Evolutionary conservation across 2,113 vertebrate genomes (phyloP).

Genomic region (Grus americana): DNA sequence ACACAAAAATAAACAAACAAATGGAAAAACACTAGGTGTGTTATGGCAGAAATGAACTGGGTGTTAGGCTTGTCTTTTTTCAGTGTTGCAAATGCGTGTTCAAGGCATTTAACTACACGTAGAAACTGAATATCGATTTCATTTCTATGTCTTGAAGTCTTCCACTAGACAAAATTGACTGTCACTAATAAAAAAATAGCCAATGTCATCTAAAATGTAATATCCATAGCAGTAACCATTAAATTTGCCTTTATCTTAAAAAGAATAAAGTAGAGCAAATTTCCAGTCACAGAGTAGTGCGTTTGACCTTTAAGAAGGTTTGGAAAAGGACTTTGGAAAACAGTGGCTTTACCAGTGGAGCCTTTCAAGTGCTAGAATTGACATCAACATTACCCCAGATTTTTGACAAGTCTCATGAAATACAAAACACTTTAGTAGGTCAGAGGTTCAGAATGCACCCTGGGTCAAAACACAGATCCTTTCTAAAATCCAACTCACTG

Average conservation of each 20-base stretch:
- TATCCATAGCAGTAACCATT: neutral
- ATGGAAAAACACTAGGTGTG: neutral
- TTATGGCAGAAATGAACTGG: slow-evolving; percentile 5
- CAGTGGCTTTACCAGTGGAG: neutral
- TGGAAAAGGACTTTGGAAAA: neutral
- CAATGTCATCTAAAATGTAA: neutral
- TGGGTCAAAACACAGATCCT: neutral
- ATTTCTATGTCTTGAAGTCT: neutral
- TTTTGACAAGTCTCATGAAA: neutral
- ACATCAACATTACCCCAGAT: neutral
- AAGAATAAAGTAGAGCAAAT: neutral
- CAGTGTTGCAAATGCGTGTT: neutral
- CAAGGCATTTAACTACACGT: neutral
- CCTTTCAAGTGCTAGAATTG: neutral
- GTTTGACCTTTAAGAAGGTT: neutral
- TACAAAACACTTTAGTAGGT: neutral
- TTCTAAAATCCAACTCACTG: neutral
- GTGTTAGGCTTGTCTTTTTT: neutral
- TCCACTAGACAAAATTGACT: neutral
- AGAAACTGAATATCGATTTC: neutral
- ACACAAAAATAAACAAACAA: slow-evolving; percentile 56
- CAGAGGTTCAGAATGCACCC: neutral
- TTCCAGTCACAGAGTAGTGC: neutral
- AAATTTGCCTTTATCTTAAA: neutral
- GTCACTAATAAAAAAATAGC: neutral